Percentiles rank a stretch among this genome's conserved stretches.
These are phyloP conservation scores for Nylanderia fulva DNA, from an alignment of 1,140 invertebrate species.

Conservation along the genomic window DNA sequence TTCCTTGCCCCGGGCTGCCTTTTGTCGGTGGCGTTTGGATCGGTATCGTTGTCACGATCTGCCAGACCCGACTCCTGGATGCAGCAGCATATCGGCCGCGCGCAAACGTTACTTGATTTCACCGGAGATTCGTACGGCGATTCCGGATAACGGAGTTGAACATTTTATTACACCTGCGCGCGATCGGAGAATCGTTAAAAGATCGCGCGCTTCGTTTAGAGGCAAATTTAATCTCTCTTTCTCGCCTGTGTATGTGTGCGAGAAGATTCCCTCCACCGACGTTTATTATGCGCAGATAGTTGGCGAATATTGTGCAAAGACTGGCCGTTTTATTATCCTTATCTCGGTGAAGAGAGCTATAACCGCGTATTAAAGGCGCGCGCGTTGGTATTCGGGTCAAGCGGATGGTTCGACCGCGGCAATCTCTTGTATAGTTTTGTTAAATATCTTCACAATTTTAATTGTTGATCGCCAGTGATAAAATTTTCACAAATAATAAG, in stretches of 20 bases:
- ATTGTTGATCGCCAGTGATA: no score
- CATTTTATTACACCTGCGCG: conserved; percentile 52
- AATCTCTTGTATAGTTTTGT: background rate
- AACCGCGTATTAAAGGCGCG: conserved; percentile 36
- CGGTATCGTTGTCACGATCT: conserved; percentile 66
- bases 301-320: conserved; percentile 50
- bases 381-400: conserved; percentile 31
- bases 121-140: conserved; percentile 39
- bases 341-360: conserved; percentile 22
- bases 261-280: conserved; percentile 2
- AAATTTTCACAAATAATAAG: no score
- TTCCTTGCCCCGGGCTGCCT: background rate
- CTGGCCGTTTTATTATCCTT: conserved; percentile 31
- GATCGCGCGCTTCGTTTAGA: conserved; percentile 44
- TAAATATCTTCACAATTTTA: background rate
- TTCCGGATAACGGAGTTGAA: conserved; percentile 58
- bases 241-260: background rate
- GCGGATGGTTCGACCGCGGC: background rate
- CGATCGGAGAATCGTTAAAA: conserved; percentile 27
- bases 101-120: conserved; percentile 39
- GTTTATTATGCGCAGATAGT: conserved; percentile 50
- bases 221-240: conserved; percentile 48
- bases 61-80: conserved; percentile 43
- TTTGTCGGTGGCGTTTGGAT: conserved; percentile 65
- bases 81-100: conserved; percentile 2